These are phyloP conservation scores for Ammodytes dubius DNA, from an alignment of 2,113 vertebrate genomes.

Conservation along the genomic window DNA sequence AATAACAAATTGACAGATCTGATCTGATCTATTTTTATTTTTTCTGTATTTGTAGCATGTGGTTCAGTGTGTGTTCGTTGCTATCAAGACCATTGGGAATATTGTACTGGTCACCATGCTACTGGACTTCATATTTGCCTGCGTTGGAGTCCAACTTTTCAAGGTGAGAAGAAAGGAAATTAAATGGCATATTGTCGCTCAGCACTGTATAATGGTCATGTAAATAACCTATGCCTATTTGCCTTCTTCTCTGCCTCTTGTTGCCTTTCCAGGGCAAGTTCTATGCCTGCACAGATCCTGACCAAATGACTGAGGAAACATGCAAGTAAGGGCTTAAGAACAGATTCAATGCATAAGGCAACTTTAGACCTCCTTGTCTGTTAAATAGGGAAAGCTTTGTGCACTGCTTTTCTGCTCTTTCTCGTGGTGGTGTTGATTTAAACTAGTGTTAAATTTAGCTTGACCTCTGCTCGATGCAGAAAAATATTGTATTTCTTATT, in stretches of 20 bases:
- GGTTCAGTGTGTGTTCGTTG: conserved; percentile 95
- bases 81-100: conserved; percentile 95
- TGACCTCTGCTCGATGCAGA: neutral
- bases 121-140: conserved; percentile 96
- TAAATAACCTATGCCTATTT: neutral
- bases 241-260: neutral
- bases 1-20: neutral
- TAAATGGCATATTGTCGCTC: neutral
- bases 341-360: neutral
- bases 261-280: conserved; percentile 88
- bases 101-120: conserved; percentile 93
- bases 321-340: conserved; percentile 85
- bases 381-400: neutral
- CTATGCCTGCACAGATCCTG: conserved; percentile 89
- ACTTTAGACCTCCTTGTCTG: neutral
- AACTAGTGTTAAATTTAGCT: neutral
- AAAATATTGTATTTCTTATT: no score
- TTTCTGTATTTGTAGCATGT: conserved; percentile 86
- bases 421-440: neutral
- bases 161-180: conserved; percentile 82
- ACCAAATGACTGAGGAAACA: conserved; percentile 88
- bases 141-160: conserved; percentile 96
- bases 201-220: neutral
- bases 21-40: neutral
- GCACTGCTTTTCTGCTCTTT: neutral